Evolutionary conservation across 2,888 invertebrate species (phyloP), one percentile per base, ranked within the genome.

Genomic region (Nomada hirtipes): DNA sequence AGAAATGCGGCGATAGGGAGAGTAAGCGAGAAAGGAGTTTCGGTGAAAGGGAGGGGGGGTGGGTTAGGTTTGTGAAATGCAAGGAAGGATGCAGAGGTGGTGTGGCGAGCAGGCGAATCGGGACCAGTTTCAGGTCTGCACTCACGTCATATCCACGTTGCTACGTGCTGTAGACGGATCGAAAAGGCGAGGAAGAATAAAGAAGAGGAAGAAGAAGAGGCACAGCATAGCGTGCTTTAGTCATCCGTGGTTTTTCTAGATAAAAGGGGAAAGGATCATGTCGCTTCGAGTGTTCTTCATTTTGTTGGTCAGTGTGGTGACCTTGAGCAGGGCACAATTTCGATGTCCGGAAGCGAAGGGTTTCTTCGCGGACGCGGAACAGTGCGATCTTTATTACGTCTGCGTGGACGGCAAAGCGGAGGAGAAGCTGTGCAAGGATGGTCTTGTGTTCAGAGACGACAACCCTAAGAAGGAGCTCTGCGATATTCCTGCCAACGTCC

Each of bases 321-420:
- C 86, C 76, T 80, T 82, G 73, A 76, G 70, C 68, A 77, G 68
- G 42, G 92, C 84, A 15, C 91, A 93, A 76, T 97, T 96, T 93
- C 94, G 96, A 88, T 97, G 97, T 88, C 97, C 97, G 4, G 95
- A 96, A 82, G 95, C 96, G 85, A 96, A 95, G 84, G 97, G 97
- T n/a, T 97, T 95, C 94, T 97, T 95, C 94, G 95, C 97, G 4
- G 97, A 97, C 92, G 95, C 95, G 1, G 95, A 96, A 90, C 97
- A 97, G 93, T 97, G 97, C 92, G 97, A 97, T 94, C 95, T 97
- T 83, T 97, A 97, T 93, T 97, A 97, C 94, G 95, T 95, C 90
- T 97, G 97, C 94, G 94, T 94, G 76, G 95, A 96, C 93, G 96
- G 96, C 42, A 94, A 94, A 77, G 93, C 96, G 3, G 96, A 96